These are phyloP conservation scores for Steatornis caripensis DNA, from an alignment of 2,113 vertebrate species.

Conservation along the genomic window DNA sequence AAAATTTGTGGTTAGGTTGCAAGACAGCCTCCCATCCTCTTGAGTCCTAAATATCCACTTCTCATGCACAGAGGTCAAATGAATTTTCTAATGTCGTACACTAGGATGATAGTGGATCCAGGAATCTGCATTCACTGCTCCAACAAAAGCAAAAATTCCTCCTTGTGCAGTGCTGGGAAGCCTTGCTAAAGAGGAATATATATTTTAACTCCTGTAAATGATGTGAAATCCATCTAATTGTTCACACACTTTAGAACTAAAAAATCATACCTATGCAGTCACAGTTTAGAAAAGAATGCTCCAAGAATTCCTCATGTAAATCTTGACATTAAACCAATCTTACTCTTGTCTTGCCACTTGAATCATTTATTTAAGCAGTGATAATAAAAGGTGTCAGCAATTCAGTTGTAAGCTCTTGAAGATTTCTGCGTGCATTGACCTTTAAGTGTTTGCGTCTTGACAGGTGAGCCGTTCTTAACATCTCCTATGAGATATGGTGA, in stretches of 20 bases:
- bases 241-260: not conserved
- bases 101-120: not conserved
- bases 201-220: not conserved
- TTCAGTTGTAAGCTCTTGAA: slow-evolving; percentile 70
- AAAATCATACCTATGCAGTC: not conserved
- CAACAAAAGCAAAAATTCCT: not conserved
- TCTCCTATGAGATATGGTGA: slow-evolving; percentile 70
- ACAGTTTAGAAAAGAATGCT: slow-evolving; percentile 24
- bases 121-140: not conserved
- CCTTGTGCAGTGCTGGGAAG: not conserved
- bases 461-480: slow-evolving; percentile 69
- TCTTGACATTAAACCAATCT: slow-evolving; percentile 62
- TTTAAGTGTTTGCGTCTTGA: slow-evolving; percentile 76
- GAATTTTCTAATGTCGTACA: not conserved
- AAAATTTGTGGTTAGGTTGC: not conserved
- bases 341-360: slow-evolving; percentile 56
- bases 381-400: slow-evolving; percentile 82
- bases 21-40: not conserved
- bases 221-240: not conserved
- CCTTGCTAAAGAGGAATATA: not conserved
- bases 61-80: not conserved
- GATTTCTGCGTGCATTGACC: slow-evolving; percentile 76
- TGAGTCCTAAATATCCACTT: not conserved
- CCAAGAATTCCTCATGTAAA: slow-evolving; percentile 45
- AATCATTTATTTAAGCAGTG: slow-evolving; percentile 82